Conservation (phyloP, 1,140 invertebrate species). For the Penaeus vannamei region DNA sequence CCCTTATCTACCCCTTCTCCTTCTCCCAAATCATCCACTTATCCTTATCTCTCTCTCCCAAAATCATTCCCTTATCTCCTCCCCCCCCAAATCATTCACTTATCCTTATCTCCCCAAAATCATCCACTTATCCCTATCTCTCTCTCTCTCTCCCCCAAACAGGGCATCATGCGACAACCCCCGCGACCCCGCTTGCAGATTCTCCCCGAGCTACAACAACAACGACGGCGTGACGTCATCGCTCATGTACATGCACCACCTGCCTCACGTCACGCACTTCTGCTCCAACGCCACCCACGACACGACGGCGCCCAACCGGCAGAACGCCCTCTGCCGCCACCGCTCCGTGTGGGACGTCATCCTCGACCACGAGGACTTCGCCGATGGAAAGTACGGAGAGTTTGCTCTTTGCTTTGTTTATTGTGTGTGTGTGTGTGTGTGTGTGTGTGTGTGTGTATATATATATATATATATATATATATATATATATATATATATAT, state of each 20-base stretch:
- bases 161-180: constrained; percentile 56
- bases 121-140: neutral
- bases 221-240: constrained; percentile 72
- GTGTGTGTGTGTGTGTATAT: neutral
- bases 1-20: too few species aligned
- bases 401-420: constrained; percentile 7
- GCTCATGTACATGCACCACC: constrained; percentile 74
- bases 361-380: constrained; percentile 69
- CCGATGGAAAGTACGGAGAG: constrained; percentile 22
- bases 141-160: neutral
- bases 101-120: neutral
- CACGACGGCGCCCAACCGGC: constrained; percentile 71
- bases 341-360: constrained; percentile 69
- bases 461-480: neutral
- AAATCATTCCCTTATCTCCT: neutral
- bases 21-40: too few species aligned
- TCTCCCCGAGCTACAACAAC: constrained; percentile 52
- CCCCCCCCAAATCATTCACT: neutral
- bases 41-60: too few species aligned
- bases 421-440: constrained; percentile 24
- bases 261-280: constrained; percentile 68
- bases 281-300: constrained; percentile 69
- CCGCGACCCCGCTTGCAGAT: constrained; percentile 54
- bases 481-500: neutral
- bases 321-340: constrained; percentile 71